Conservation (phyloP, 2,888 invertebrate genomes). For the Dryobotodes eremita region DNA sequence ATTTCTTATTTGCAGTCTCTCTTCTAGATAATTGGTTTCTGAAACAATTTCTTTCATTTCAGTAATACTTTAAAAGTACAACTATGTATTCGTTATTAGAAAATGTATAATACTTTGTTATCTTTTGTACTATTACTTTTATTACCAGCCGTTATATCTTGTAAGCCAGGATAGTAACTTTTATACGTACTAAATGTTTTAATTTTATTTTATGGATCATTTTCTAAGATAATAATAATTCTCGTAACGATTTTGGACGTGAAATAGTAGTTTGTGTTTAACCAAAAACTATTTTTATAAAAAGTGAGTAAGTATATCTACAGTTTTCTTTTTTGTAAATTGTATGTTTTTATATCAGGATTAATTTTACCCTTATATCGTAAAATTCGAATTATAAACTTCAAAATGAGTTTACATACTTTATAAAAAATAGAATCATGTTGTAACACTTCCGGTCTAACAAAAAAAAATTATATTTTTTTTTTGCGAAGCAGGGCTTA, state of each 20-base stretch:
- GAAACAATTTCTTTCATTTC: conserved; percentile 42
- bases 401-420: too few relatives aligned
- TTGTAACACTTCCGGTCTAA: too few relatives aligned
- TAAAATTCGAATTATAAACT: too few relatives aligned
- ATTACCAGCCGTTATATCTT: conserved; percentile 30
- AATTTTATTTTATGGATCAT: conserved; percentile 17
- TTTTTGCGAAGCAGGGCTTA: too few relatives aligned
- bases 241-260: neutral
- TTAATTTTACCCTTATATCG: too few relatives aligned
- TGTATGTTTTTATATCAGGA: too few relatives aligned
- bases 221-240: neutral
- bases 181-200: conserved; percentile 34
- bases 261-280: neutral
- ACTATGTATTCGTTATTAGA: conserved; percentile 44
- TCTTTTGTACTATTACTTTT: conserved; percentile 51
- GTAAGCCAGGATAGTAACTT: neutral
- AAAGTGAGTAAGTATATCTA: neutral
- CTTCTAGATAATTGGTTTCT: conserved; percentile 55
- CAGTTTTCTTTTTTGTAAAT: too few relatives aligned
- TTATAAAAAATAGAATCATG: too few relatives aligned
- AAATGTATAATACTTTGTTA: conserved; percentile 48
- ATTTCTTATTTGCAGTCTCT: conserved; percentile 57
- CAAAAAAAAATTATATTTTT: too few relatives aligned
- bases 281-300: neutral
- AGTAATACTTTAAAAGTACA: conserved; percentile 50